Evolutionary conservation across 2,888 invertebrate genomes (phyloP).

Genomic region (Rhagophthalmus giganteus): DNA sequence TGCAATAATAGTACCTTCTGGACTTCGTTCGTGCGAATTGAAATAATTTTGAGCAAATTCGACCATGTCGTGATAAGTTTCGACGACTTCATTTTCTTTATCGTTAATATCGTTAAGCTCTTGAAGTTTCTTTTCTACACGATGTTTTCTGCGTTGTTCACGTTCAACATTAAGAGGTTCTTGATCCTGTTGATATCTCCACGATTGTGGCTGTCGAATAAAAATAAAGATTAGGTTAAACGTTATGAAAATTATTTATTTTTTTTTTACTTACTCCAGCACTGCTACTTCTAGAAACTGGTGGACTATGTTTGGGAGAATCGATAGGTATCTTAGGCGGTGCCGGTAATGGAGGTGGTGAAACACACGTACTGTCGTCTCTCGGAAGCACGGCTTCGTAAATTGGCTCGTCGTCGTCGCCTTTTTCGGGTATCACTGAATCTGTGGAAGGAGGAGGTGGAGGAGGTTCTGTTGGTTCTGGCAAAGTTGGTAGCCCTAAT

Average conservation of each 20-base stretch:
- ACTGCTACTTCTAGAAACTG: conserved; percentile 58
- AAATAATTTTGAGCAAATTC: conserved; percentile 94
- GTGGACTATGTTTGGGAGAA: conserved; percentile 59
- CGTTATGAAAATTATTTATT: neutral
- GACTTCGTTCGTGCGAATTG: conserved; percentile 83
- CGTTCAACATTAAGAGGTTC: conserved; percentile 63
- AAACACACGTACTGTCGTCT: conserved; percentile 57
- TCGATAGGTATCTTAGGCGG: conserved; percentile 56
- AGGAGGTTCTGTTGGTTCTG: conserved; percentile 77
- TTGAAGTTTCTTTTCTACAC: conserved; percentile 83
- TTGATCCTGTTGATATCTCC: conserved; percentile 44
- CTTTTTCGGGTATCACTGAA: conserved; percentile 43
- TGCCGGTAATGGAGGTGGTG: conserved; percentile 56
- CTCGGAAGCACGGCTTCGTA: conserved; percentile 83
- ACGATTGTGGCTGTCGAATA: conserved; percentile 45
- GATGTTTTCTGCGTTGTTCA: conserved; percentile 77
- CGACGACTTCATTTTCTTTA: conserved; percentile 60
- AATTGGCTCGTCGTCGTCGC: conserved; percentile 69
- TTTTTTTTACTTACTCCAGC: conserved; percentile 51
- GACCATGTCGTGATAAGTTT: conserved; percentile 76
- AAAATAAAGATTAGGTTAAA: neutral
- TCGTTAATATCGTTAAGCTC: conserved; percentile 71
- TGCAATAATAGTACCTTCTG: conserved; percentile 86
- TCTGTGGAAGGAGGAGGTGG: conserved; percentile 67
- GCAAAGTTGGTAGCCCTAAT: conserved; percentile 65